Conservation (phyloP, 2,888 invertebrate genomes). For the Ophion ellenae region DNA sequence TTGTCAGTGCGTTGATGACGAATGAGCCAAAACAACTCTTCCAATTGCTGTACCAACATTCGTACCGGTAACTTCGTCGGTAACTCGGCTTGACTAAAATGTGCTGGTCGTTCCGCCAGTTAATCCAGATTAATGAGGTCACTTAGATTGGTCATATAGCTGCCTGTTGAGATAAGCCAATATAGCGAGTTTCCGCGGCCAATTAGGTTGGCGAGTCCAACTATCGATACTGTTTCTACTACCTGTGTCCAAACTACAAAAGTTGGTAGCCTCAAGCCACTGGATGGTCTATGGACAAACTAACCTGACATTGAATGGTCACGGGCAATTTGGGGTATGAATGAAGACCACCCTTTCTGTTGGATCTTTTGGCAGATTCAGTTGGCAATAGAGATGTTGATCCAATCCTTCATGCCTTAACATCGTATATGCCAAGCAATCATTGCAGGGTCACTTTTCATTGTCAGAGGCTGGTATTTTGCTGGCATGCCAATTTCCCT, state of each 20-base stretch:
- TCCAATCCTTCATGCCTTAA: background rate
- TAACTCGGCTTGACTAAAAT: background rate
- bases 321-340: background rate
- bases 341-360: background rate
- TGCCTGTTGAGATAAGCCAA: background rate
- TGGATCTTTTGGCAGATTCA: background rate
- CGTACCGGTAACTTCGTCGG: background rate
- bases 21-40: background rate
- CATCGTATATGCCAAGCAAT: background rate
- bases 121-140: conserved; percentile 1
- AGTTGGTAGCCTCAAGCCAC: background rate
- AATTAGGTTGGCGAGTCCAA: background rate
- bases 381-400: conserved; percentile 51
- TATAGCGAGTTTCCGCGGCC: background rate
- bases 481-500: background rate
- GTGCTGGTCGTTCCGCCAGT: background rate
- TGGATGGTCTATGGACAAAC: background rate
- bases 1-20: background rate
- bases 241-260: background rate
- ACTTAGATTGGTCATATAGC: background rate
- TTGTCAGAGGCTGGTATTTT: background rate
- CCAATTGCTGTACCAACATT: background rate
- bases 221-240: background rate
- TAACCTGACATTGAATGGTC: background rate
- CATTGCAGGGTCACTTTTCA: background rate